Percentiles rank a stretch among this genome's conserved stretches.
Evolutionary conservation across 2,797 vertebrate species (phyloP).

Genomic region (Thalassophryne amazonica): DNA sequence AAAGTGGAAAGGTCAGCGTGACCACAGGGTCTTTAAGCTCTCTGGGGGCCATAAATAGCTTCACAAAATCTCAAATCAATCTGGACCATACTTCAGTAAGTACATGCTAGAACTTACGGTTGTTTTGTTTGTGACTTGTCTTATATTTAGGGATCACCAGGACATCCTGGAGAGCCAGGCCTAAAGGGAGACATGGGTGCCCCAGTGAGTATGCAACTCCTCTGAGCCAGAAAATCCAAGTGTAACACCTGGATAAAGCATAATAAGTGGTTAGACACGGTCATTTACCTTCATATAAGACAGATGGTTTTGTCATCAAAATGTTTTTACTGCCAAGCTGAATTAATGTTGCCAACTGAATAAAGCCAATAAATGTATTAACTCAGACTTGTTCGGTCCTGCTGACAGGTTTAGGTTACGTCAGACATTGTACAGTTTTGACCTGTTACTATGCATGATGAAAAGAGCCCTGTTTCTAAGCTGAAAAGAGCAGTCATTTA

Average conservation of each 20-base stretch:
- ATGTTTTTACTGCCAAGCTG: neutral
- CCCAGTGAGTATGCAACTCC: conserved; percentile 70
- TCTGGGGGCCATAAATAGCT: too few species aligned
- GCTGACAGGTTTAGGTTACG: neutral
- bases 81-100: too few species aligned
- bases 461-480: conserved; percentile 1
- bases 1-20: too few species aligned
- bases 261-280: neutral
- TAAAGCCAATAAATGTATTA: neutral
- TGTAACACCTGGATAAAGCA: neutral
- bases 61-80: too few species aligned
- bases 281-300: neutral
- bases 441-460: neutral
- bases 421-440: neutral
- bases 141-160: conserved; percentile 82
- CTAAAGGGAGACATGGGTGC: conserved; percentile 84
- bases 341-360: neutral
- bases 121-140: neutral
- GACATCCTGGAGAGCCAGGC: conserved; percentile 80
- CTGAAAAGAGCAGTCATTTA: neutral
- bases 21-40: too few species aligned
- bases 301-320: neutral
- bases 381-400: neutral
- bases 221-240: neutral
- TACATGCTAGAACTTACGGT: too few species aligned